phyloP scores from a whole-genome alignment of 2,113 vertebrate genomes.

The Bettongia penicillata region DNA sequence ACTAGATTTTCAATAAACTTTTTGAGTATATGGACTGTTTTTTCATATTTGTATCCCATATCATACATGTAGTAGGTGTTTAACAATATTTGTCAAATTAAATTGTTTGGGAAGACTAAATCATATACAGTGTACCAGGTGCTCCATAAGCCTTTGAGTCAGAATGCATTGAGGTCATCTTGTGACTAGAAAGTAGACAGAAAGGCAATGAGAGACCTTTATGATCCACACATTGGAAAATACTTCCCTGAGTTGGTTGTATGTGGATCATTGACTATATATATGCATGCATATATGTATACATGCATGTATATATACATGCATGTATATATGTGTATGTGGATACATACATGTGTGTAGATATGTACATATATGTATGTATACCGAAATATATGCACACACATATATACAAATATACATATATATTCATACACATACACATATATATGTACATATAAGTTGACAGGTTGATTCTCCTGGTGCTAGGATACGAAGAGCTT shows the following conservation, averaged over 20 bases:
- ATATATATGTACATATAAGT: too few species aligned
- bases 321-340: too few species aligned
- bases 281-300: too few species aligned
- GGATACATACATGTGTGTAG: neutral
- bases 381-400: too few species aligned
- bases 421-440: too few species aligned
- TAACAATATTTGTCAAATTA: neutral
- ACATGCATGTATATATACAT: neutral
- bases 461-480: neutral
- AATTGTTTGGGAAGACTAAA: neutral
- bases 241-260: neutral
- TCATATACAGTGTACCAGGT: neutral
- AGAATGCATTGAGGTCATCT: too few species aligned
- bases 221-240: neutral
- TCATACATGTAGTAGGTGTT: neutral
- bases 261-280: neutral
- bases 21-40: neutral
- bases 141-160: neutral
- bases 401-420: too few species aligned
- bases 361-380: too few species aligned
- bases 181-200: neutral
- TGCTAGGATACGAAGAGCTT: neutral
- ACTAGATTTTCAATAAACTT: neutral
- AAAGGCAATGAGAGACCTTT: neutral
- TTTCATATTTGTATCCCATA: neutral